These are phyloP conservation scores for Pseudolaguvia tuberculata DNA, from an alignment of 2,113 vertebrate species.

Conservation along the genomic window DNA sequence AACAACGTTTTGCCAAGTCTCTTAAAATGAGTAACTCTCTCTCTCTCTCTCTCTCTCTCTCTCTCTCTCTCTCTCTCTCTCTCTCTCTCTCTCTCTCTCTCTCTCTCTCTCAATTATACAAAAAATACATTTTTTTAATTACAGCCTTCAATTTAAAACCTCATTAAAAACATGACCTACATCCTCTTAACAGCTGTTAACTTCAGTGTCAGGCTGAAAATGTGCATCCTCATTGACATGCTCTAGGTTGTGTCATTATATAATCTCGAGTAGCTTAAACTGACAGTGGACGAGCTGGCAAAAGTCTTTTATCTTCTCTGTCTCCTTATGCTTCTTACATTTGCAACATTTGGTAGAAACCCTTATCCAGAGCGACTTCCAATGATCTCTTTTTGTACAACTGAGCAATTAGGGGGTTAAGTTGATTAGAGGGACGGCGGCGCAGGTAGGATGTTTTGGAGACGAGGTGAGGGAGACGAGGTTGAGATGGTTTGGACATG, in stretches of 20 bases:
- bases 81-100: background rate
- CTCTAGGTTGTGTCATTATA: background rate
- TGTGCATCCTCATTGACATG: background rate
- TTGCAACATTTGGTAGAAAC: too few species aligned
- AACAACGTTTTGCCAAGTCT: background rate
- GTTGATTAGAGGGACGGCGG: too few species aligned
- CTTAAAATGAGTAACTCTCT: background rate
- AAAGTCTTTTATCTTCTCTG: too few species aligned
- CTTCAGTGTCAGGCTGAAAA: background rate
- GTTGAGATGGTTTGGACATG: too few species aligned
- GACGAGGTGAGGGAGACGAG: too few species aligned
- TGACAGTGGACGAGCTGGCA: background rate
- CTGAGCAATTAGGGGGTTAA: too few species aligned
- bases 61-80: conserved; percentile 7
- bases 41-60: background rate
- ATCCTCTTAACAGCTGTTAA: conserved; percentile 8
- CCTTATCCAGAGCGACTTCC: too few species aligned
- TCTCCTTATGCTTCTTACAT: too few species aligned
- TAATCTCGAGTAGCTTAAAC: background rate
- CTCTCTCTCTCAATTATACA: background rate
- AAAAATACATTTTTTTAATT: background rate
- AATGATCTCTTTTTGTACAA: too few species aligned
- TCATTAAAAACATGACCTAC: conserved; percentile 11
- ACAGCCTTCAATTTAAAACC: background rate
- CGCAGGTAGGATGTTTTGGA: too few species aligned